Base-by-base conservation (phyloP, 2,888 invertebrate species). In the Pardosa pseudoannulata region DNA sequence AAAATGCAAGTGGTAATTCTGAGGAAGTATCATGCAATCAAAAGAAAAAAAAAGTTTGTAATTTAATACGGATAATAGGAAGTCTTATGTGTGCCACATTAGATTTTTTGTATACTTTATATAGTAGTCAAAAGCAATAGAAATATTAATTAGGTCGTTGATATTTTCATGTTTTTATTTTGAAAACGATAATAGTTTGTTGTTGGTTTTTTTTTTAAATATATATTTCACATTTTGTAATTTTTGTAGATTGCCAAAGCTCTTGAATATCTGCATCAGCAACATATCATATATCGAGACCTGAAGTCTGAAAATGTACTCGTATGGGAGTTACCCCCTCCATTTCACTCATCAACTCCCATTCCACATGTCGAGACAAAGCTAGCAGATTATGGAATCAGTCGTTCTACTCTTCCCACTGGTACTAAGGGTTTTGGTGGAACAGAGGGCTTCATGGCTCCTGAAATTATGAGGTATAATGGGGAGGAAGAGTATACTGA, bases 371-470 rank as follows among this genome's bases (percentile, higher is more conserved):
- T 97, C 0, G 96, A 96, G 90, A 95, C 99, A 73, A 98, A 98
- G 91, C 94, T 99, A 3, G 99, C 98, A 0, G 99, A 99, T 92
- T 99, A 99, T 92, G 99, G 97, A 72, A 98, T 98, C 85, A 97
- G 97, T 90, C 93, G 97, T 62, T 93, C 96, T 89, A 97, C 95
- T 0, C 94, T 97, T 9, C 97, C 97, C 0, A 96, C 96, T 0
- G 97, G 97, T 0, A 96, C 97, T 0, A 98, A 98, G 91, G 99
- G 99, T 0, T 99, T 98, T 92, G 99, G 98, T 0, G 99, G 99
- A 0, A 99, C 99, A 0, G 98, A 98, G 92, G 99, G 99, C 0
- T 99, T 98, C 91, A 99, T 99, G 97, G 99, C 99, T 1, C 99
- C 99, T 0, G 99, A 99, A 93, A 99, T 99, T 89, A 97, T 99